These are phyloP conservation scores for Ceratosolen solmsi DNA, from an alignment of 1,140 invertebrate species.

Conservation along the genomic window DNA sequence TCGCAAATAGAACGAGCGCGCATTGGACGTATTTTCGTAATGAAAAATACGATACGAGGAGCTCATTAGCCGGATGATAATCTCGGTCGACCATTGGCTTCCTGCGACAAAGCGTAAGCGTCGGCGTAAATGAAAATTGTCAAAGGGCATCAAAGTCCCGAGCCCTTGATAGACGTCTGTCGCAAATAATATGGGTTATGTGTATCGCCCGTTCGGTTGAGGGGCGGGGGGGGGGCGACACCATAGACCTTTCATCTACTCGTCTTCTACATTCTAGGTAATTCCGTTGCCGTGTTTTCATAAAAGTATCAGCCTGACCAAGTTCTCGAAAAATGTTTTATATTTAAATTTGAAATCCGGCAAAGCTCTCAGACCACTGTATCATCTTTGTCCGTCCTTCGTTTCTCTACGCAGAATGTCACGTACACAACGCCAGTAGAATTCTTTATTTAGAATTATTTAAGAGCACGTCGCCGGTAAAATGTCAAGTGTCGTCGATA, in stretches of 20 bases:
- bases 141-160: not conserved
- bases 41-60: no score
- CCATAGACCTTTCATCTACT: conserved; percentile 2
- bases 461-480: not conserved
- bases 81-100: no score
- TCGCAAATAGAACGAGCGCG: no score
- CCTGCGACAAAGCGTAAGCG: no score
- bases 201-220: not conserved
- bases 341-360: conserved; percentile 15
- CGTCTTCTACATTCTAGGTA: not conserved
- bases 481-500: not conserved
- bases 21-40: no score
- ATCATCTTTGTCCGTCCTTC: not conserved
- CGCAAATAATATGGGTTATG: not conserved
- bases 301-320: not conserved
- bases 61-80: no score
- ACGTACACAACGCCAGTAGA: not conserved
- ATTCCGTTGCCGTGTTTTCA: not conserved
- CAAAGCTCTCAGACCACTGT: not conserved
- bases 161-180: not conserved
- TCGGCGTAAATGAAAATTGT: not conserved
- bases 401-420: not conserved
- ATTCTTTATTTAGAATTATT: not conserved
- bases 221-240: not conserved
- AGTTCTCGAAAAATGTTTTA: not conserved